Evolutionary conservation across 2,888 invertebrate species (phyloP), one percentile per base, ranked within the genome.

Genomic region (Drosophila kuntzei): DNA sequence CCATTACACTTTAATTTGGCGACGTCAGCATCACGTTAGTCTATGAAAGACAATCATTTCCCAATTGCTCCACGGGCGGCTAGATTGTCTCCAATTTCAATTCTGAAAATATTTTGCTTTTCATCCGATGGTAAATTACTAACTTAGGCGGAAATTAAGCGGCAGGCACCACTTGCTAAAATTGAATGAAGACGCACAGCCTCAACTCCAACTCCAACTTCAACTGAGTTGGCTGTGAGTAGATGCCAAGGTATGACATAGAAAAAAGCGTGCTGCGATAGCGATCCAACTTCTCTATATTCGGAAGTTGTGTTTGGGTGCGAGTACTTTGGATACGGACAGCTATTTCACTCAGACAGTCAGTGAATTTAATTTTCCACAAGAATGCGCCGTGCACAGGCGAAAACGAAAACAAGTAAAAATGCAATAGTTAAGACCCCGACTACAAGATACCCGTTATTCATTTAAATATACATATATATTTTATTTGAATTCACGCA

Each of bases 331-430:
- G 34, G 39, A 16, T 43, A 25, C 18, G 53, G 51, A 16, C 72
- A 60, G 53, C 37, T 27, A 51, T 59, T 54, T 67, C 61, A 68
- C 70, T 9, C 55, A 71, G 53, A 66, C 71, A 67, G 68, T 76
- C 62, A 76, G 74, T 67, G 82, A 88, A 88, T 86, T 89, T 82
- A 88, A 88, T 89, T 89, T 88, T 82, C 82, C 82, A 78, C 87
- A 79, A 79, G 80, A 82, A 77, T 80, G 82, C 82, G 69, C 50
- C 70, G 76, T 66, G 71, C 69, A 55, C 55, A 71, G 59, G 51
- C 57, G 76, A 76, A 81, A 76, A 74, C 67, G 46, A 37, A 46
- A 46, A 57, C 29, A 14, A 27, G 37, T 32, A 12, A 12, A 12
- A 32, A 12, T 12, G 11, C 32, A 3, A 34, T 6, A 34, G 4